These are phyloP conservation scores for Cantharis rufa DNA, from an alignment of 2,888 invertebrate species.

Conservation along the genomic window DNA sequence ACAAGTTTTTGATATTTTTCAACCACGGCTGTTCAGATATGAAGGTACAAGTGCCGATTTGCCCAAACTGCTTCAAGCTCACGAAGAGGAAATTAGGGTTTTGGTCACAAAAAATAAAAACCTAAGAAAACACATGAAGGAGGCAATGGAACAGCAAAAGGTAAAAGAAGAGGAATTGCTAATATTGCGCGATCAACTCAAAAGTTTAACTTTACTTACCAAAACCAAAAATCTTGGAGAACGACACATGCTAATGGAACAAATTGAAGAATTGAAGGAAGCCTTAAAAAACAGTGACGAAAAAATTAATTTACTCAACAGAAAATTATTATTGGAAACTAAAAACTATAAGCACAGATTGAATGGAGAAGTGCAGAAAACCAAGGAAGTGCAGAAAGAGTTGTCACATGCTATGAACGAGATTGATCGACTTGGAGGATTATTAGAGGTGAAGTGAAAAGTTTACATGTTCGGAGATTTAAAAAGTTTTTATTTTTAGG, in stretches of 20 bases:
- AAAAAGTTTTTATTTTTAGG: slow-evolving; percentile 23
- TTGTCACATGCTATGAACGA: slow-evolving; percentile 66
- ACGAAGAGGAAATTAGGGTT: slow-evolving; percentile 76
- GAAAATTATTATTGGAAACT: slow-evolving; percentile 71
- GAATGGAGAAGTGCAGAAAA: slow-evolving; percentile 69
- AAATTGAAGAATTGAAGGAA: slow-evolving; percentile 61
- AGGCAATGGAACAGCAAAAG: slow-evolving; percentile 67
- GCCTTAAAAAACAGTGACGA: slow-evolving; percentile 65
- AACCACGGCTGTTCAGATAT: slow-evolving; percentile 56
- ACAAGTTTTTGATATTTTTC: background rate
- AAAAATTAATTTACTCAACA: slow-evolving; percentile 67
- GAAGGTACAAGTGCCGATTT: slow-evolving; percentile 79
- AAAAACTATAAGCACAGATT: slow-evolving; percentile 76
- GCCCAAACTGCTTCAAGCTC: slow-evolving; percentile 74
- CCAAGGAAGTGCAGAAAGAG: slow-evolving; percentile 71
- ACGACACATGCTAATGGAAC: slow-evolving; percentile 72
- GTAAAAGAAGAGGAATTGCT: slow-evolving; percentile 71
- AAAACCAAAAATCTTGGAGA: slow-evolving; percentile 75
- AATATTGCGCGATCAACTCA: slow-evolving; percentile 69
- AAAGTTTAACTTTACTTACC: slow-evolving; percentile 70
- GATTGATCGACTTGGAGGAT: slow-evolving; percentile 63
- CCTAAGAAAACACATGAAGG: slow-evolving; percentile 66
- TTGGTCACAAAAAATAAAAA: slow-evolving; percentile 72
- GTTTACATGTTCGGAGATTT: background rate
- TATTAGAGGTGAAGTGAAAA: slow-evolving; percentile 61